Conservation (phyloP, 2,113 vertebrate species). For the Tragelaphus imberbis region DNA sequence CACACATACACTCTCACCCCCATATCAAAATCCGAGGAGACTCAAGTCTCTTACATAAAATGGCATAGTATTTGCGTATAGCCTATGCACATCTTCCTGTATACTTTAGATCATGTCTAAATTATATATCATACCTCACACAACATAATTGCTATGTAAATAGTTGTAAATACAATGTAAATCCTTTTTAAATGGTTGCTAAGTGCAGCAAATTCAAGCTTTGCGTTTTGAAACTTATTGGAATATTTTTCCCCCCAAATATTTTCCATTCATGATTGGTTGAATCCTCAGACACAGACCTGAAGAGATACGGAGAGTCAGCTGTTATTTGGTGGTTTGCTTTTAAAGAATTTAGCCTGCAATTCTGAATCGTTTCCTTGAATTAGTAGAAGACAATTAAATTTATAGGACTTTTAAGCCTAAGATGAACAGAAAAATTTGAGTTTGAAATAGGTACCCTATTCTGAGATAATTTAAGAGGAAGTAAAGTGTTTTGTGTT, state of each 20-base stretch:
- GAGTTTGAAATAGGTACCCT: slow-evolving; percentile 8
- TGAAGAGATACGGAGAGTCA: neutral
- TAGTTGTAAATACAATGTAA: neutral
- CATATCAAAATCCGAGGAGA: neutral
- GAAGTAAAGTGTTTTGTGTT: neutral
- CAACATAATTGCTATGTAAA: neutral
- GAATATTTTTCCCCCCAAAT: neutral
- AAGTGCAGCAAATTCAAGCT: neutral
- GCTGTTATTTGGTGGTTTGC: slow-evolving; percentile 5
- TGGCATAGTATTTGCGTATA: neutral
- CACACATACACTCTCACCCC: neutral
- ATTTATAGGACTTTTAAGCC: neutral
- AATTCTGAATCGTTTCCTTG: slow-evolving; percentile 24
- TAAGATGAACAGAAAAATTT: neutral
- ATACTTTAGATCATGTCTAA: neutral
- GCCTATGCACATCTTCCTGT: neutral
- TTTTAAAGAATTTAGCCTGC: neutral
- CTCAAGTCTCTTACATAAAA: neutral
- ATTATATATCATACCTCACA: neutral
- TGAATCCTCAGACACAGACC: neutral
- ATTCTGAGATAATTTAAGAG: slow-evolving; percentile 28
- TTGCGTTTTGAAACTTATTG: neutral
- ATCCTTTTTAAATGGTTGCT: neutral
- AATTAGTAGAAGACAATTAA: neutral
- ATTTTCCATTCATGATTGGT: neutral